phyloP scores from a whole-genome alignment of 2,797 vertebrate species.

The Strix occidentalis region DNA sequence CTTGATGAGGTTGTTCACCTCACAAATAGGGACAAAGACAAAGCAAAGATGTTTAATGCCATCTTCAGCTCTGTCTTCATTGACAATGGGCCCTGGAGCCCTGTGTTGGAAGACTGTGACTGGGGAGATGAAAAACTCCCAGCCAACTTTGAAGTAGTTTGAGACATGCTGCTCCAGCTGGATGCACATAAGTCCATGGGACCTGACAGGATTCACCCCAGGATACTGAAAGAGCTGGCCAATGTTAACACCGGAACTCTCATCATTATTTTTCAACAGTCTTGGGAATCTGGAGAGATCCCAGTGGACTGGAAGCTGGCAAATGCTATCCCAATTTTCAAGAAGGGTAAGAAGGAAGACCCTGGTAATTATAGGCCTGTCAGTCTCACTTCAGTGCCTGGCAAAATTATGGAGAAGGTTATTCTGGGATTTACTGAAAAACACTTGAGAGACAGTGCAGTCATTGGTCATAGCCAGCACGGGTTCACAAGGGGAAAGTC shows the following conservation, averaged over 20 bases:
- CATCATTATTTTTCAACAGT: not conserved
- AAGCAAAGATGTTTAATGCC: not conserved
- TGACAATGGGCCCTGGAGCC: accelerated
- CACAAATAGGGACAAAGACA: not conserved
- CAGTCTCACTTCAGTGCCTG: not conserved
- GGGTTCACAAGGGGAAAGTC: not conserved
- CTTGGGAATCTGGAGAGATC: not conserved
- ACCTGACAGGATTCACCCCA: not conserved
- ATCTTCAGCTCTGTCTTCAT: not conserved
- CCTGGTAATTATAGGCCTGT: not conserved
- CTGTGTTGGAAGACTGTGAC: not conserved
- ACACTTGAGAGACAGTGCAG: not conserved
- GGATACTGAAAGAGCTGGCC: not conserved
- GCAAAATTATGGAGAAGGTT: not conserved
- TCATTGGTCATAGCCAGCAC: not conserved
- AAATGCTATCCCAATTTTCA: not conserved
- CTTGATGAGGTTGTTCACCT: not conserved
- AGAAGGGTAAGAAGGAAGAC: not conserved
- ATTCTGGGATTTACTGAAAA: not conserved
- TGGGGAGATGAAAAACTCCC: not conserved
- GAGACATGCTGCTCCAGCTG: not conserved
- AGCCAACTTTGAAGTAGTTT: not conserved
- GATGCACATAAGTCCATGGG: not conserved
- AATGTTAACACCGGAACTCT: not conserved
- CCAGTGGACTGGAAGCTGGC: not conserved